Evolutionary conservation across 2,113 vertebrate genomes (phyloP), one percentile per base, ranked within the genome.

Genomic region (Vicugna pacos): DNA sequence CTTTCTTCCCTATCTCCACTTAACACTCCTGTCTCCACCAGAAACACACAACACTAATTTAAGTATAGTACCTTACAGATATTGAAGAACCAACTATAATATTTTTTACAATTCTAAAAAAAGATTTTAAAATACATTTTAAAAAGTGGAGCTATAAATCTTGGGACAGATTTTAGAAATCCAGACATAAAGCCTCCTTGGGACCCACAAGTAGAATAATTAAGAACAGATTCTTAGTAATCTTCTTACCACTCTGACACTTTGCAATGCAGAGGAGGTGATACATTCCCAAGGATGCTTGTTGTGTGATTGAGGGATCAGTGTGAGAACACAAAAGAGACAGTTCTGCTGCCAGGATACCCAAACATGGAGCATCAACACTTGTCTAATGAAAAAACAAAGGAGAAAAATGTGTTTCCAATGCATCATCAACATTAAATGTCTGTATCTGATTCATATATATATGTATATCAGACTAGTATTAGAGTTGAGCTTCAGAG

Each of bases 311-410:
- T 6, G 6, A 20, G 1, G 1, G 12, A 19, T 96, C 77, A 2
- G 0, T 1, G 35, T 97, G 89, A 28, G 4, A 82, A 58, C 97
- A 98, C 26, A 97, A 7, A 22, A 98, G 95, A 19, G 56, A 92
- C 12, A 98, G 38, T 17, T 98, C 97, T 56, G 97, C 94, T 3
- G 97, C 97, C 89, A 98, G 93, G 24, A 67, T 7, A n/a, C 98
- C 98, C 76, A 97, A 64, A 80, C 94, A 98, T 1, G 97, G 98
- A 26, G 38, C 93, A 0, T 97, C 82, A 10, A 96, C 48, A 22
- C 82, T 97, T 19, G 20, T 15, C 98, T 98, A 42, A 19, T 4
- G 52, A 67, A 52, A 70, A 82, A 91, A 54, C 46, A 97, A 50
- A 88, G 20, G 32, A 65, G 67, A 42, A 48, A 64, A 48, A 32